Base-by-base conservation (phyloP, 64 coral and sea anemone genomes). In the Acropora yongei region DNA sequence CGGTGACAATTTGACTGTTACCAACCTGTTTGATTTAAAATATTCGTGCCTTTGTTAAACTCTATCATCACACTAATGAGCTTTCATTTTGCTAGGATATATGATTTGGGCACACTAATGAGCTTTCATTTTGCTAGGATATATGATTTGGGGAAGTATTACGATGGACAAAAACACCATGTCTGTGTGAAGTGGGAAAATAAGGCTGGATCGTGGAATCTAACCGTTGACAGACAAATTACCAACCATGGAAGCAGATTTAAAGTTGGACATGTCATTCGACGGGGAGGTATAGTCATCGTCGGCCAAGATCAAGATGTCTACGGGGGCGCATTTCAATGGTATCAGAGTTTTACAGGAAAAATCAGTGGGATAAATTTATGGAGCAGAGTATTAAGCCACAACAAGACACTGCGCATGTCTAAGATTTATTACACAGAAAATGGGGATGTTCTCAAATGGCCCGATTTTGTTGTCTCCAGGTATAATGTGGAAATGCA, bases 301-400 rank as follows among this genome's bases (percentile, higher is more conserved):
- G 17, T 84, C 8, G 81, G 81, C 12, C 81, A 84, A 84, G 81
- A 84, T 40, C 81, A 84, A 47, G 81, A 84, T 58, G 10, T 0
- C 10, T 12, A 9, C 5, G 51, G 0, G 5, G 51, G 14, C 43
- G n/a, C 6, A 2, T 88, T 74, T 48, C 1, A 47, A 0, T 0
- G 0, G 30, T 1, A 6, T 49, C 40, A 88, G 41, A 48, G 60
- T 49, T 88, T 88, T 41, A 18, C 39, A 14, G 86, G 86, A 44
- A 42, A 12, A 6, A 48, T 88, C 60, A 55, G 60, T 17, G 72
- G 72, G 14, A 17, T 88, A 1, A 75, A 88, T 30, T 48, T 88
- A 6, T 88, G 86, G 86, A 72, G 48, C 17, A 47, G 10, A 57
- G 86, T 88, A 13, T 49, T 88, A 6, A 6, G 43, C 13, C 13